Evolutionary conservation across 1,140 invertebrate species (phyloP).

Genomic region (Hermatobates lingyangjiaoensis): DNA sequence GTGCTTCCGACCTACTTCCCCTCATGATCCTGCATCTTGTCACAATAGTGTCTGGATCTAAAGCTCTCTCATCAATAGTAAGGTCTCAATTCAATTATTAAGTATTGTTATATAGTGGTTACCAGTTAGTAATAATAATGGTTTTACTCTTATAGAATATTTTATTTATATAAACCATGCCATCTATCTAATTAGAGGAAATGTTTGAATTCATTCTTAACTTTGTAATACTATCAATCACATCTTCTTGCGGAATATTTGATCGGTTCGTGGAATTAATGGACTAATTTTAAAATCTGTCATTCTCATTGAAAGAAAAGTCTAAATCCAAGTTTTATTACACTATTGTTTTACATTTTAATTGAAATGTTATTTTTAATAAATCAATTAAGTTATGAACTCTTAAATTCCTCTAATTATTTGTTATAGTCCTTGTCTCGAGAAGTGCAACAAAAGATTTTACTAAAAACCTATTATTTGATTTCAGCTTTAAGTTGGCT

Average conservation of each 20-base stretch:
- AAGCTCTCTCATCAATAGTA: constrained; percentile 24
- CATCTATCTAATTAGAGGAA: neutral
- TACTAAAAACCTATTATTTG: no score
- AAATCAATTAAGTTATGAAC: no score
- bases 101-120: neutral
- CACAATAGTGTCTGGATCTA: constrained; percentile 24
- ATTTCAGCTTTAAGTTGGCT: no score
- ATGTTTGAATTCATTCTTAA: neutral
- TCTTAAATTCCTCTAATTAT: no score
- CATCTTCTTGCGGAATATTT: neutral
- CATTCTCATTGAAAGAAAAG: no score
- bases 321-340: no score
- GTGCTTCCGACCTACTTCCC: constrained; percentile 19
- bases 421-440: no score
- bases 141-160: neutral
- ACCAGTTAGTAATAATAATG: neutral
- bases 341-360: no score
- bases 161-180: neutral
- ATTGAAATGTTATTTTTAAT: no score
- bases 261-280: no score
- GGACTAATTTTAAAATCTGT: no score
- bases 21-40: constrained; percentile 22
- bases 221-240: neutral
- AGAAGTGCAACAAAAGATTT: no score
- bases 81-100: constrained; percentile 9